Evolutionary conservation across 1,140 invertebrate genomes (phyloP).

Genomic region (Papilio polytes): DNA sequence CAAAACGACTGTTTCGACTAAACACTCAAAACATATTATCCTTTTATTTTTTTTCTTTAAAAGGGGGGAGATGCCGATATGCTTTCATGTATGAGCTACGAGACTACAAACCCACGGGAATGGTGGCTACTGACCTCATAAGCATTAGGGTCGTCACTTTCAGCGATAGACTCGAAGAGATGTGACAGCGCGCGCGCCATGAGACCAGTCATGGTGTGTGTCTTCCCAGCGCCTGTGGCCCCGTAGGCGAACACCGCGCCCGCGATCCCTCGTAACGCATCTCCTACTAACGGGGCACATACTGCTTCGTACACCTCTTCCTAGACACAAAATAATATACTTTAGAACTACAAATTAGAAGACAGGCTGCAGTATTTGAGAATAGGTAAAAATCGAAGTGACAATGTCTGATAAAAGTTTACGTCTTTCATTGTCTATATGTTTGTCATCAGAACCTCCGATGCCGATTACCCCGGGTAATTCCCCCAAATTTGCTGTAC

Average conservation of each 20-base stretch:
- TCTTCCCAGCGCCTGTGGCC: slow-evolving; percentile 96
- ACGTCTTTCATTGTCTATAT: too few species aligned
- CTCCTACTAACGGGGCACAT: slow-evolving; percentile 92
- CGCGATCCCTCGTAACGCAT: slow-evolving; percentile 96
- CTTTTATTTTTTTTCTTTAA: too few species aligned
- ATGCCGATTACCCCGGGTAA: too few species aligned
- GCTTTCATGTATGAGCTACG: background rate
- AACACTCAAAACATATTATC: too few species aligned
- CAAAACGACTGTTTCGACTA: too few species aligned
- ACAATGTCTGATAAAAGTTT: too few species aligned
- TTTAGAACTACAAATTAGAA: background rate
- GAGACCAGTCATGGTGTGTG: slow-evolving; percentile 96
- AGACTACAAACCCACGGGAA: background rate
- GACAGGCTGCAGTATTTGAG: background rate
- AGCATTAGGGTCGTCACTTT: slow-evolving; percentile 81
- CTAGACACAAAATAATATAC: slow-evolving; percentile 71
- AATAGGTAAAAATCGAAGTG: background rate
- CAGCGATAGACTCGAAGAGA: slow-evolving; percentile 89
- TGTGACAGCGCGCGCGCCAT: slow-evolving; percentile 95
- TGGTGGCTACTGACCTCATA: slow-evolving; percentile 83
- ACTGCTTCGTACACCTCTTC: slow-evolving; percentile 93
- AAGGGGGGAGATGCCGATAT: slow-evolving; percentile 15
- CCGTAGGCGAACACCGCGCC: slow-evolving; percentile 98
- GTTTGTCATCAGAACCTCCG: too few species aligned
- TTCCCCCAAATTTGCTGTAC: too few species aligned